A percentile compares a stretch with the other conserved stretches of the same genome.
These are phyloP conservation scores for Cheilosia impressa DNA, from an alignment of 2,888 invertebrate genomes.

Conservation along the genomic window DNA sequence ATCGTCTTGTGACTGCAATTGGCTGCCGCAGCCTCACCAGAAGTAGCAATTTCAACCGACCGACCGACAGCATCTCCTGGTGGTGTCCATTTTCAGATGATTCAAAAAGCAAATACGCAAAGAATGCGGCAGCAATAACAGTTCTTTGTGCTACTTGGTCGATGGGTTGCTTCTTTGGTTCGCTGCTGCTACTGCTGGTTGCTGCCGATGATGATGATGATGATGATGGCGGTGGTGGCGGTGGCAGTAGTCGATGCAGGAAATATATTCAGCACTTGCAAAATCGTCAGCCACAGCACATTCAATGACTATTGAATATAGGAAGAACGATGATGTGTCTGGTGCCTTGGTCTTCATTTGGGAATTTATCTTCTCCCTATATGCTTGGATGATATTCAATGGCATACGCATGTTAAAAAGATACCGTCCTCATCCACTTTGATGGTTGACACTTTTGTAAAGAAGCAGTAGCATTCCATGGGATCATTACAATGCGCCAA, in stretches of 20 bases:
- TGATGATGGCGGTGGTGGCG: neutral
- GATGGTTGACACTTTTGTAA: constrained; percentile 44
- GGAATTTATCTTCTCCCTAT: constrained; percentile 31
- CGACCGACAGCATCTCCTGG: constrained; percentile 18
- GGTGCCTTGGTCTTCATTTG: constrained; percentile 47
- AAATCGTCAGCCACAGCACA: constrained; percentile 64
- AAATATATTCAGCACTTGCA: constrained; percentile 45
- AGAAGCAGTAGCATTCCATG: constrained; percentile 22
- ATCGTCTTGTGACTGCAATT: constrained; percentile 62
- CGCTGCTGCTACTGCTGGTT: neutral
- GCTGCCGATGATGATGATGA: neutral
- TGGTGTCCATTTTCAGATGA: constrained; percentile 68
- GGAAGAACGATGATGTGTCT: constrained; percentile 12
- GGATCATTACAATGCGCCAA: constrained; percentile 21
- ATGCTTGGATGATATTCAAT: constrained; percentile 28
- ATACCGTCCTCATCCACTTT: constrained; percentile 12
- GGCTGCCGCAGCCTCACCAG: constrained; percentile 27
- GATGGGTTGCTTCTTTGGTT: constrained; percentile 25
- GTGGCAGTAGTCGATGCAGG: constrained; percentile 38
- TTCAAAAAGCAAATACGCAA: constrained; percentile 71
- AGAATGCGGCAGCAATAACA: constrained; percentile 72
- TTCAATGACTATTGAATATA: constrained; percentile 44
- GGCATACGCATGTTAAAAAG: constrained; percentile 43
- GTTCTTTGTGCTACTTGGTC: constrained; percentile 68
- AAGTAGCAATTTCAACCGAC: constrained; percentile 10